A percentile compares a stretch with the other conserved stretches of the same genome.
Conservation (phyloP, 2,888 invertebrate species). For the Epirrhoe tristata region DNA sequence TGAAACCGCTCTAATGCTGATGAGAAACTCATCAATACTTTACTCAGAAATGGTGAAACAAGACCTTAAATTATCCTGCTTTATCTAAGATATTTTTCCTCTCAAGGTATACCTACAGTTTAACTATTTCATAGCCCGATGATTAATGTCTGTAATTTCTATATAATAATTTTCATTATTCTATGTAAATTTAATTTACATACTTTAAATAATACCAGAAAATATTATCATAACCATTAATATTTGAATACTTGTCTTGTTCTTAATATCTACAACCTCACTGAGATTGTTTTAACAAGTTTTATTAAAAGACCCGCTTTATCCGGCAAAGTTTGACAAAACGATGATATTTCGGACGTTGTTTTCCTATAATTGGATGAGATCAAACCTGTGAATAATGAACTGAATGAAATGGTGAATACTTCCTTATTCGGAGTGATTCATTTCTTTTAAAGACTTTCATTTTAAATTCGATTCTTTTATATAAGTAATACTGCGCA, state of each 20-base stretch:
- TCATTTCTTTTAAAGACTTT: neutral
- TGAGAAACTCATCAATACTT: no score
- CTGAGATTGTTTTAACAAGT: conserved; percentile 27
- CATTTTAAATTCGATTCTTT: neutral
- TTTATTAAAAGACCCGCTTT: conserved; percentile 23
- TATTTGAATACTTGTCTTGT: conserved; percentile 16
- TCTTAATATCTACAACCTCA: conserved; percentile 25
- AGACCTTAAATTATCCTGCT: no score
- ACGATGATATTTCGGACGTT: conserved; percentile 27
- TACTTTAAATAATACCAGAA: conserved; percentile 8
- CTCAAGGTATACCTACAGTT: no score
- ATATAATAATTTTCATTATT: neutral
- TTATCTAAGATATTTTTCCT: no score
- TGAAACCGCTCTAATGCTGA: no score
- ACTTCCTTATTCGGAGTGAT: conserved; percentile 5
- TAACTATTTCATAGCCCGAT: no score
- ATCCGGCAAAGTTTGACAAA: conserved; percentile 32
- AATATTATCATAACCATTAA: conserved; percentile 16
- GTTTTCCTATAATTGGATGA: conserved; percentile 27
- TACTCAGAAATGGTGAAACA: no score
- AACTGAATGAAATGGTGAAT: conserved; percentile 14
- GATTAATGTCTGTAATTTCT: no score
- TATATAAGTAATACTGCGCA: neutral
- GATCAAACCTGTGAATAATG: conserved; percentile 33
- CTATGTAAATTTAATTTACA: neutral